These are phyloP conservation scores for Druon quercuslanigerum DNA, from an alignment of 1,140 invertebrate genomes.

Conservation along the genomic window DNA sequence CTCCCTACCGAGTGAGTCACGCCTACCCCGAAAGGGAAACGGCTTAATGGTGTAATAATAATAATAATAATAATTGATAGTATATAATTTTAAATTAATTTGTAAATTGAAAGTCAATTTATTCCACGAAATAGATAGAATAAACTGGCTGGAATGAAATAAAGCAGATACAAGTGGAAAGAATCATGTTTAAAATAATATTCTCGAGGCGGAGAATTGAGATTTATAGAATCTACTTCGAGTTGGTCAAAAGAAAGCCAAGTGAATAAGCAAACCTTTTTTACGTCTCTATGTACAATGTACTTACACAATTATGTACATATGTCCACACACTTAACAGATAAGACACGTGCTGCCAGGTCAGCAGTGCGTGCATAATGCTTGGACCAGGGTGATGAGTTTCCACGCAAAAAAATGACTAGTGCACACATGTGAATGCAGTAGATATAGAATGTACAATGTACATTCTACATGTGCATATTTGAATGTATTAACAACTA, in stretches of 20 bases:
- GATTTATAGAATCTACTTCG: not conserved
- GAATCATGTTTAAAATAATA: not conserved
- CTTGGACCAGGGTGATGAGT: slow-evolving; percentile 12
- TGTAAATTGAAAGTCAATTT: too few relatives aligned
- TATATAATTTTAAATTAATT: too few relatives aligned
- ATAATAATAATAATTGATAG: too few relatives aligned
- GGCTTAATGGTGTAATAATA: too few relatives aligned
- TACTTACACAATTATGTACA: too few relatives aligned
- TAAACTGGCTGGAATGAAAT: too few relatives aligned
- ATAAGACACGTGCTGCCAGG: slow-evolving; percentile 27
- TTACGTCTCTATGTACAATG: slow-evolving; percentile 1
- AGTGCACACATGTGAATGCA: not conserved
- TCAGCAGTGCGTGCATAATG: slow-evolving; percentile 26
- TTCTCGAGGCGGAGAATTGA: not conserved
- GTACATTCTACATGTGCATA: not conserved
- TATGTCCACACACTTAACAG: not conserved
- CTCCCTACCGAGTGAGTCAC: too few relatives aligned
- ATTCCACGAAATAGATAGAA: too few relatives aligned
- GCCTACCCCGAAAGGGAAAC: too few relatives aligned
- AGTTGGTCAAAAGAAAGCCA: slow-evolving; percentile 20
- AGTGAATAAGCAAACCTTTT: slow-evolving; percentile 19
- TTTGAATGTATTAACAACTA: not conserved
- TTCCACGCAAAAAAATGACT: not conserved
- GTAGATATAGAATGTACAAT: not conserved
- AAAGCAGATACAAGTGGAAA: not conserved